A percentile compares a stretch with the other conserved stretches of the same genome.
phyloP scores from a whole-genome alignment of 23 tunicate species.

The Trididemnum clinides region DNA sequence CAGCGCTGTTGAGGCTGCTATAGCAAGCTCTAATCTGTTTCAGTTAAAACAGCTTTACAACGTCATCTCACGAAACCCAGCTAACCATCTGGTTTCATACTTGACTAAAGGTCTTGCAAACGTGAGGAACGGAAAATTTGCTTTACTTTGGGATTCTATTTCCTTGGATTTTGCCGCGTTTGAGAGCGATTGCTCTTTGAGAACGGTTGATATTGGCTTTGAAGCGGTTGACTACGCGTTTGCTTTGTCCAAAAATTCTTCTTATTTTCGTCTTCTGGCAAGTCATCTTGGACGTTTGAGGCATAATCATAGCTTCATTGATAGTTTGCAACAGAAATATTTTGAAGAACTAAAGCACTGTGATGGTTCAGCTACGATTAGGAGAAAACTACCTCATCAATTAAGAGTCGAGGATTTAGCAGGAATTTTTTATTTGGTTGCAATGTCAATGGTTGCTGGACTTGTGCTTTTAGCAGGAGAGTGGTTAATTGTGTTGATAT shows the following conservation, averaged over 20 bases:
- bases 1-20: slow-evolving; percentile 69
- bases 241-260: slow-evolving; percentile 51
- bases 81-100: slow-evolving; percentile 38
- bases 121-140: slow-evolving; percentile 46
- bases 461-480: slow-evolving; percentile 53
- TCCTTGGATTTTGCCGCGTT: slow-evolving; percentile 57
- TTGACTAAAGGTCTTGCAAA: slow-evolving; percentile 37
- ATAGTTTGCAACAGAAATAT: slow-evolving; percentile 46
- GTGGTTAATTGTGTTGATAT: slow-evolving; percentile 52
- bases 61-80: slow-evolving; percentile 7
- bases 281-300: slow-evolving; percentile 23
- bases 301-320: slow-evolving; percentile 49
- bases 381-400: background rate
- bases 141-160: slow-evolving; percentile 85
- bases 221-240: slow-evolving; percentile 71
- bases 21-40: slow-evolving; percentile 33
- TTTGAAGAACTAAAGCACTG: slow-evolving; percentile 34
- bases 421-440: slow-evolving; percentile 81
- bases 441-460: slow-evolving; percentile 60
- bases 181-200: slow-evolving; percentile 43
- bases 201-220: slow-evolving; percentile 69
- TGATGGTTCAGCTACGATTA: background rate
- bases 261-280: slow-evolving; percentile 39
- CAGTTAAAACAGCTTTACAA: slow-evolving; percentile 31
- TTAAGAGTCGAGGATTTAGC: slow-evolving; percentile 71